Evolutionary conservation across 2,113 vertebrate species (phyloP).

Genomic region (Anguilla japonica): DNA sequence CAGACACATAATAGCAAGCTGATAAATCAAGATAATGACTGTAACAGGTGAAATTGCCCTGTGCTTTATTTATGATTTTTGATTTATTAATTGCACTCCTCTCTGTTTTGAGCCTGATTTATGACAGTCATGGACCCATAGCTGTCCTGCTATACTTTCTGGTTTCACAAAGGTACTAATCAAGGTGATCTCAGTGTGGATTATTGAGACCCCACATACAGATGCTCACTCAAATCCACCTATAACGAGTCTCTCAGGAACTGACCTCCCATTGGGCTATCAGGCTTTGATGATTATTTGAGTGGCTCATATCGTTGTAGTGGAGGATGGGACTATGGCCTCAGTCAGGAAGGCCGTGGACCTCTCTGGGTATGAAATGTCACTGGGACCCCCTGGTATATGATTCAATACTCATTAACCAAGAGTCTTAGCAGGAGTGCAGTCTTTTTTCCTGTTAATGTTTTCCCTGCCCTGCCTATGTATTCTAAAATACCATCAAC

Average conservation of each 20-base stretch:
- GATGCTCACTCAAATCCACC: background rate
- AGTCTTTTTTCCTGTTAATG: background rate
- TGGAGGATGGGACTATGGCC: slow-evolving; percentile 13
- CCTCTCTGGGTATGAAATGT: background rate
- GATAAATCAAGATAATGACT: background rate
- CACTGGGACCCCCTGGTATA: too few species aligned
- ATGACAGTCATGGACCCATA: background rate
- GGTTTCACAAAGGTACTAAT: background rate
- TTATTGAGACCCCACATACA: background rate
- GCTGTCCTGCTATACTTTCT: background rate
- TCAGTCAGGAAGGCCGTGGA: background rate
- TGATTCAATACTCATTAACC: background rate
- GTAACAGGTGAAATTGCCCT: background rate
- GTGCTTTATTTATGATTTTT: background rate
- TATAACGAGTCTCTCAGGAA: slow-evolving; percentile 11
- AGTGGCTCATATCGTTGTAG: background rate
- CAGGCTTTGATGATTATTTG: slow-evolving; percentile 17
- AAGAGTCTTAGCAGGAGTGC: background rate
- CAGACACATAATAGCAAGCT: too few species aligned
- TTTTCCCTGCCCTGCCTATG: background rate
- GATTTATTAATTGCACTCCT: background rate
- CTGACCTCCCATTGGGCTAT: background rate
- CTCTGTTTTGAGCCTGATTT: background rate
- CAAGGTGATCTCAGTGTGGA: background rate
- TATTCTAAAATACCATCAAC: background rate